phyloP scores from a whole-genome alignment of 2,888 invertebrate genomes.

The Spialia ferax region DNA sequence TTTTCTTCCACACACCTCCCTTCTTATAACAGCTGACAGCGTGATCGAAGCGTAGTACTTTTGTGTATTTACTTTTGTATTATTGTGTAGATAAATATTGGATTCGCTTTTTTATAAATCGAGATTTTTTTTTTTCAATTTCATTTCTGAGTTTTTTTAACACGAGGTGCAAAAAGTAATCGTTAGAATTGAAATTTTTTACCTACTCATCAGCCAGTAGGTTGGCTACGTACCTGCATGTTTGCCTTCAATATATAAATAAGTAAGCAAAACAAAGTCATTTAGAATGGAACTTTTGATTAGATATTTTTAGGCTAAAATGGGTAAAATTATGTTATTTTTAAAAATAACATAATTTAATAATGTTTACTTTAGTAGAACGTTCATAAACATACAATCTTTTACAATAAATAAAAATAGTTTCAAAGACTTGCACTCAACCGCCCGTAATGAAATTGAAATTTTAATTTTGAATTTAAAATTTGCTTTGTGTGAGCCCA shows the following conservation, averaged over 20 bases:
- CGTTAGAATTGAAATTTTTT: too few species aligned
- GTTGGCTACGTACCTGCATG: too few species aligned
- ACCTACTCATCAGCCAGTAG: too few species aligned
- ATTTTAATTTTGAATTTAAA: slow-evolving; percentile 31
- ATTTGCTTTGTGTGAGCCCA: slow-evolving; percentile 23
- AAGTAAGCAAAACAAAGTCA: too few species aligned
- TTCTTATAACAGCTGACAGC: slow-evolving; percentile 12
- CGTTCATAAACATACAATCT: neutral
- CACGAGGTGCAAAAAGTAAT: too few species aligned
- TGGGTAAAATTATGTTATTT: too few species aligned
- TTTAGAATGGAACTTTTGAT: too few species aligned
- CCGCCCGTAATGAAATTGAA: slow-evolving; percentile 28
- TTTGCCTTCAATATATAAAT: too few species aligned
- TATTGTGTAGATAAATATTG: neutral
- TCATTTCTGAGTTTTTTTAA: too few species aligned
- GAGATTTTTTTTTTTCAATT: too few species aligned
- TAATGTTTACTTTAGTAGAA: neutral
- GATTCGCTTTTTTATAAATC: neutral
- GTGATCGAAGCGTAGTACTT: slow-evolving; percentile 3
- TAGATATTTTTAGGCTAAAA: too few species aligned
- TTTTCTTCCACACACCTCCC: slow-evolving; percentile 4
- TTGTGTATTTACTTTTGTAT: neutral
- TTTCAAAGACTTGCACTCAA: slow-evolving; percentile 22
- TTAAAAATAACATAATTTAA: too few species aligned
- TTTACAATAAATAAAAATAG: neutral